phyloP scores from a whole-genome alignment of 2,888 invertebrate species.

The Fabriciana adippe region DNA sequence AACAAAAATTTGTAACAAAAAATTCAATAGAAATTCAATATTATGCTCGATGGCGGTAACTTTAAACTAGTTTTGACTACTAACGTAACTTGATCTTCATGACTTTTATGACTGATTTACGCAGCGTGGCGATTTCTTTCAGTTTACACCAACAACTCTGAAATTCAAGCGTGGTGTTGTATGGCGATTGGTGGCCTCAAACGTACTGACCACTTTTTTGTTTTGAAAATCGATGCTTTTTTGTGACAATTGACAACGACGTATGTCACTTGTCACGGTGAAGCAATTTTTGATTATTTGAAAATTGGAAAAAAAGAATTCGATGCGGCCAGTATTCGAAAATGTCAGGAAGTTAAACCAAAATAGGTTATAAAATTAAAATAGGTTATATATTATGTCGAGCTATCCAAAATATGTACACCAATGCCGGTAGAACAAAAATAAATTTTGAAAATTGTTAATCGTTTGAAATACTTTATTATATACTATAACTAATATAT shows the following conservation, averaged over 20 bases:
- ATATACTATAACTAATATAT: too few relatives aligned
- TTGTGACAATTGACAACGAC: conserved; percentile 75
- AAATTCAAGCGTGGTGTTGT: conserved; percentile 28
- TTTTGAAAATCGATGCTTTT: conserved; percentile 71
- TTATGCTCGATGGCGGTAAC: conserved; percentile 1
- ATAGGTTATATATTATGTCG: conserved; percentile 6
- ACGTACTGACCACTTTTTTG: conserved; percentile 47
- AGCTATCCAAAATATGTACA: too few relatives aligned
- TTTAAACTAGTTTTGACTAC: conserved; percentile 45
- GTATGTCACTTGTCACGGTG: conserved; percentile 67
- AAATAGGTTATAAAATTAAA: conserved; percentile 23
- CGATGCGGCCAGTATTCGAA: conserved; percentile 40
- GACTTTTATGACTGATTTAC: conserved; percentile 78
- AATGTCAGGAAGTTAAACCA: conserved; percentile 17
- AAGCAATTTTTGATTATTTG: conserved; percentile 64
- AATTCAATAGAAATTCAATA: too few relatives aligned
- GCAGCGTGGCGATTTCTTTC: conserved; percentile 72
- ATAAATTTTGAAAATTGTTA: too few relatives aligned
- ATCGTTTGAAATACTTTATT: too few relatives aligned
- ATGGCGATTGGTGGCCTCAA: conserved; percentile 29
- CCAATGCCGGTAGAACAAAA: too few relatives aligned
- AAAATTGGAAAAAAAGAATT: conserved; percentile 61
- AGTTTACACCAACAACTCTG: conserved; percentile 48
- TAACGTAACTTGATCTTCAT: conserved; percentile 81
- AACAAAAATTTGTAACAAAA: too few relatives aligned